Conservation (phyloP, 2,888 invertebrate genomes). For the Chrysotoxum bicinctum region DNA sequence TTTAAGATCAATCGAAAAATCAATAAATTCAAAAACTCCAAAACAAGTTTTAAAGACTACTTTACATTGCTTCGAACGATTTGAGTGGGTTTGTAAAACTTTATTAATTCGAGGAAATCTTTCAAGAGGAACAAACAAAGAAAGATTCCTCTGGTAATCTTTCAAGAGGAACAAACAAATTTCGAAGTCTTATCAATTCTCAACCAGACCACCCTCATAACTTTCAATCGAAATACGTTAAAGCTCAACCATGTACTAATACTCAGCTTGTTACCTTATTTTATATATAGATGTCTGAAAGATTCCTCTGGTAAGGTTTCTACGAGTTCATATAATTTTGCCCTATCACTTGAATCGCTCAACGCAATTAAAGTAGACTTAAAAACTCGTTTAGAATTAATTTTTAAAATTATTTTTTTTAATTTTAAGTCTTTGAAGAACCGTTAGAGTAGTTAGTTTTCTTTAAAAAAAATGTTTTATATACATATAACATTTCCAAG, state of each 20-base stretch:
- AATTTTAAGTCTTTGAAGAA: no score
- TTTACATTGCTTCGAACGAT: constrained; percentile 8
- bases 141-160: no score
- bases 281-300: constrained; percentile 77
- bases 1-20: not conserved
- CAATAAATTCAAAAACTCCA: constrained; percentile 39
- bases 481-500: no score
- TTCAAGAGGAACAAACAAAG: constrained; percentile 78
- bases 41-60: constrained; percentile 36
- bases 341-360: no score
- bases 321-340: no score
- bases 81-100: constrained; percentile 18
- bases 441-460: no score
- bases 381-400: no score
- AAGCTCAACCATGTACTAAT: constrained; percentile 78
- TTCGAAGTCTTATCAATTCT: constrained; percentile 78
- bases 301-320: no score
- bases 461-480: no score
- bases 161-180: constrained; percentile 79
- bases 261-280: constrained; percentile 78
- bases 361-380: no score
- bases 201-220: constrained; percentile 78
- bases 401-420: no score
- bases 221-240: constrained; percentile 78
- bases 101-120: constrained; percentile 47